Conservation (phyloP, 1,140 invertebrate species). For the Ditylenchus dipsaci region DNA sequence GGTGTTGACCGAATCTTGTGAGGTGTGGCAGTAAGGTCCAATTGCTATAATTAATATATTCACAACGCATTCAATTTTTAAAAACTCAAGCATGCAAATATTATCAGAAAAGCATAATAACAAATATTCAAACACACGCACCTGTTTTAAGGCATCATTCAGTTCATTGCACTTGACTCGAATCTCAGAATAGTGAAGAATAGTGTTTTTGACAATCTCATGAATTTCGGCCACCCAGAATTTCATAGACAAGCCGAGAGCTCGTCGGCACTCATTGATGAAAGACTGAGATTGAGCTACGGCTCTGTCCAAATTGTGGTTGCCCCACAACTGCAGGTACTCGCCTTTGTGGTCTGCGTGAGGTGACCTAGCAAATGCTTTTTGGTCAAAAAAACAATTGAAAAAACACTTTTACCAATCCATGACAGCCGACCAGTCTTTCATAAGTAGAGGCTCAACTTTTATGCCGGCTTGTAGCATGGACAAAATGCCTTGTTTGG, state of each 20-base stretch:
- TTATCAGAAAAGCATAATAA: no score
- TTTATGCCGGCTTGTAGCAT: conserved; percentile 58
- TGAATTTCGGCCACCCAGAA: conserved; percentile 58
- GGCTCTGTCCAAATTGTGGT: conserved; percentile 54
- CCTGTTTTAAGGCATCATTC: conserved; percentile 57
- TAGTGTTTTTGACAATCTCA: conserved; percentile 58
- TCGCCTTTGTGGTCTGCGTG: conserved; percentile 57
- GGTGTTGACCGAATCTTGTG: conserved; percentile 58
- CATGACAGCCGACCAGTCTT: conserved; percentile 58
- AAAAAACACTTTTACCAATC: conserved; percentile 51
- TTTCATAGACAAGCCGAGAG: conserved; percentile 57
- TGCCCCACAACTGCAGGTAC: conserved; percentile 56
- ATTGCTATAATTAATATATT: conserved; percentile 14
- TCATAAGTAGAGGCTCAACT: conserved; percentile 50
- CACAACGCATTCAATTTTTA: no score
- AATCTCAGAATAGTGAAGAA: conserved; percentile 50
- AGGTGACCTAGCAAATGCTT: conserved; percentile 30
- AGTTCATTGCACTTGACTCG: conserved; percentile 56
- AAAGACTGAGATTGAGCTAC: conserved; percentile 57
- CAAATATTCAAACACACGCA: no score
- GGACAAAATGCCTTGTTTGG: conserved; percentile 57
- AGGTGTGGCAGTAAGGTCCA: conserved; percentile 57
- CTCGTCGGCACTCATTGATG: conserved; percentile 56
- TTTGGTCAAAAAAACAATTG: no score
- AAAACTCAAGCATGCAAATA: no score